Base-by-base conservation (phyloP, 2,888 invertebrate genomes). In the Nephrocerus scutellatus region DNA sequence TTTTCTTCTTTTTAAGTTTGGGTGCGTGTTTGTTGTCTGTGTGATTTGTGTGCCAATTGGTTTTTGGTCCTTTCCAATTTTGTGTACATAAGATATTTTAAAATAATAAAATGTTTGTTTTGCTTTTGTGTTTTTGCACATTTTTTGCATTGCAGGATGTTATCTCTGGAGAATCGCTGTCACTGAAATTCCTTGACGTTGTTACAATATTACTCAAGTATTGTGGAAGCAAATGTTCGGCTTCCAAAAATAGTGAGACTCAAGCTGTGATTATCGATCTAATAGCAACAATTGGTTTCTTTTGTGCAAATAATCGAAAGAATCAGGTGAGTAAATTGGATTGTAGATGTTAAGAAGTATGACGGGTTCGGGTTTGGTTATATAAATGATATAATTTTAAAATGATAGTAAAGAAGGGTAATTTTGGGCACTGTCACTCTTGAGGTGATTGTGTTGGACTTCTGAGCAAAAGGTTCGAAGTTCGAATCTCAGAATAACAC, bases 251-350 rank as follows among this genome's bases (percentile, higher is more conserved):
- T 44, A 59, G 50, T 34, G 69, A 69, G 52, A 60, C 60, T 20
- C 60, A 62, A 41, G 61, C 65, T 38, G 62, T 68, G 60, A 54
- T 69, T 31, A 62, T 68, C 38, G 69, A 69, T 55, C 55, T 69
- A 55, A 62, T 69, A 52, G 66, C 67, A 36, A 59, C 68, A 38
- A 46, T 69, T 47, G 66, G 68, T 42, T 68, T 67, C 57, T 63
- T 67, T 36, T 62, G 63, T 47, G 60, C 63, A 37, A 69, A 68
- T 49, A 67, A 64, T 55, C 59, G 57, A 12, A 53, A 60, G 43
- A 63, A 69, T 53, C 69, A 69, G 56, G 63, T 62, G 49, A 50
- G 48, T 39, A 8, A 4, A 18, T 30, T 24, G 26, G 12, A 16
- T 25, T 19, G 12, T 30, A 25, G 25, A 12, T 19, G 5, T 28